These are phyloP conservation scores for Hemicordylus capensis DNA, from an alignment of 2,113 vertebrate genomes.

Conservation along the genomic window DNA sequence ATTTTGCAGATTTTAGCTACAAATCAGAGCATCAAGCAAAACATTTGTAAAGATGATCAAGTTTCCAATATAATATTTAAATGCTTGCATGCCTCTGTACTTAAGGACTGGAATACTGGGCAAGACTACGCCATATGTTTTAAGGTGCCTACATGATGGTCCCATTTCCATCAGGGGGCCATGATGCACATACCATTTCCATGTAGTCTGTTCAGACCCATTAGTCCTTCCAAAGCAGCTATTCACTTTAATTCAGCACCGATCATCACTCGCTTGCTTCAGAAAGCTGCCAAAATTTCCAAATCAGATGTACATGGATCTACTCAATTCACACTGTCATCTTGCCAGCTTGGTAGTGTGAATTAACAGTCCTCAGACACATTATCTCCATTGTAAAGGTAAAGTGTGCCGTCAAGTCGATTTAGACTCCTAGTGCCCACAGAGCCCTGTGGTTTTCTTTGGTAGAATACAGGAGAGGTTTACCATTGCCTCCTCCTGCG, in stretches of 20 bases:
- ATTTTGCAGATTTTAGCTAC: not conserved
- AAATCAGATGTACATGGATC: not conserved
- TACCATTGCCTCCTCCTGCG: too few relatives aligned
- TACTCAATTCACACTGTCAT: not conserved
- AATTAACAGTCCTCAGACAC: not conserved
- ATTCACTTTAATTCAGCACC: not conserved
- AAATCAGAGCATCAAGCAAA: not conserved
- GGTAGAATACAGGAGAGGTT: too few relatives aligned
- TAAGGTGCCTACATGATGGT: not conserved
- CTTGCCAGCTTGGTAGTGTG: not conserved
- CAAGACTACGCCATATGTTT: not conserved
- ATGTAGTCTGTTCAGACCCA: not conserved
- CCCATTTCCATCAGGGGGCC: not conserved
- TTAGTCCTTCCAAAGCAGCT: not conserved
- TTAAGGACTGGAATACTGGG: not conserved
- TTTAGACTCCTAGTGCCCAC: too few relatives aligned
- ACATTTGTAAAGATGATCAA: not conserved
- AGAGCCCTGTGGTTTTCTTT: too few relatives aligned
- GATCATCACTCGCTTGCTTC: not conserved
- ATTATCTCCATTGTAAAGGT: conserved; percentile 6
- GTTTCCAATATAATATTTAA: not conserved
- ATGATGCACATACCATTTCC: not conserved
- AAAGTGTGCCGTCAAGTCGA: too few relatives aligned
- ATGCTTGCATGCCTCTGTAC: not conserved
- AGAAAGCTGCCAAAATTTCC: not conserved